Conservation (phyloP, 2,113 vertebrate species). For the Uropsilus gracilis region DNA sequence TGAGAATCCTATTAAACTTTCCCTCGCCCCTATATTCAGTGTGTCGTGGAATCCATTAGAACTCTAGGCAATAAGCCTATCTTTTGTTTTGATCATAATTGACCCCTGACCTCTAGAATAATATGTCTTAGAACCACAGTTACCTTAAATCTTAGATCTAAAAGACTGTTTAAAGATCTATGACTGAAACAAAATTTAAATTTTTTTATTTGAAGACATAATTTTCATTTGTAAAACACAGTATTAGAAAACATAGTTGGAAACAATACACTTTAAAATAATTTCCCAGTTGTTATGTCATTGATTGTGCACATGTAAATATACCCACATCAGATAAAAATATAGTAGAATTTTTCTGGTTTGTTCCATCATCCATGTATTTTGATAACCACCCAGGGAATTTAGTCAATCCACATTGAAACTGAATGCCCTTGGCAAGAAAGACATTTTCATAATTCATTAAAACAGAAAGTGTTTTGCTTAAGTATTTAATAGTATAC, state of each 20-base stretch:
- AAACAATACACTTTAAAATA: slow-evolving; percentile 23
- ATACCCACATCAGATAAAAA: slow-evolving; percentile 46
- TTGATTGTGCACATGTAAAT: slow-evolving; percentile 36
- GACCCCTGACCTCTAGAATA: background rate
- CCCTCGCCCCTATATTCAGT: background rate
- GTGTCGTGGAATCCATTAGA: background rate
- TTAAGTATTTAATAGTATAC: slow-evolving; percentile 46
- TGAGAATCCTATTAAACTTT: background rate
- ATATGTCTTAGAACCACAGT: slow-evolving; percentile 9
- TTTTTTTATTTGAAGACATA: background rate
- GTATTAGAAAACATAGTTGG: slow-evolving; percentile 16
- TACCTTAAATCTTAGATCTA: slow-evolving; percentile 39
- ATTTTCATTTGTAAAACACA: slow-evolving; percentile 43
- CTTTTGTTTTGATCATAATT: slow-evolving; percentile 52
- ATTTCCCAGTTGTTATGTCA: slow-evolving; percentile 48
- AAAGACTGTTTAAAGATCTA: slow-evolving; percentile 46
- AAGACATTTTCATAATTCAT: slow-evolving; percentile 27
- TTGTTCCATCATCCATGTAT: slow-evolving; percentile 15
- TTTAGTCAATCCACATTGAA: slow-evolving; percentile 51
- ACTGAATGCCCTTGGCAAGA: slow-evolving; percentile 22
- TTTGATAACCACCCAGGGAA: slow-evolving; percentile 61
- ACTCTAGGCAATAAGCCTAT: background rate
- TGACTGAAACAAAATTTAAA: slow-evolving; percentile 21
- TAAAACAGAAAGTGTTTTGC: slow-evolving; percentile 35
- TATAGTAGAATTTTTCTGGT: slow-evolving; percentile 39